These are phyloP conservation scores for Chrysotoxum bicinctum DNA, from an alignment of 2,888 invertebrate genomes.

Conservation along the genomic window DNA sequence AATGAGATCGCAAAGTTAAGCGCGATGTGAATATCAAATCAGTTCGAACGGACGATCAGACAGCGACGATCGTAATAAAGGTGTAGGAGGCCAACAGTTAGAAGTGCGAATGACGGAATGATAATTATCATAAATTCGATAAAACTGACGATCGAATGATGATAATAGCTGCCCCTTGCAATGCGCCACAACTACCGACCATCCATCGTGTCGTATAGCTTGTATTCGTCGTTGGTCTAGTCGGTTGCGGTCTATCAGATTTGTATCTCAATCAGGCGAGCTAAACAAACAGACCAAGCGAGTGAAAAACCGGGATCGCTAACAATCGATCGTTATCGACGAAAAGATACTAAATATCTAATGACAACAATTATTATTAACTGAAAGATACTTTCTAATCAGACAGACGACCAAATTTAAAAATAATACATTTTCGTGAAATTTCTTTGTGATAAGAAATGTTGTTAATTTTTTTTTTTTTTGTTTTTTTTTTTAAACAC, in stretches of 20 bases:
- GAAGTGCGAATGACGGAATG: slow-evolving; percentile 66
- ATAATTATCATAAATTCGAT: slow-evolving; percentile 71
- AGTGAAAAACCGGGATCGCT: neutral
- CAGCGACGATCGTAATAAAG: slow-evolving; percentile 32
- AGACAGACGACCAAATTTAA: neutral
- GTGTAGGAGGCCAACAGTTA: slow-evolving; percentile 64
- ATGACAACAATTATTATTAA: slow-evolving; percentile 9
- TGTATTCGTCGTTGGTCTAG: neutral
- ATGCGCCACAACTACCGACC: neutral
- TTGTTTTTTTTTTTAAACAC: neutral
- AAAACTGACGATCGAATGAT: slow-evolving; percentile 58
- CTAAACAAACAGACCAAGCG: neutral
- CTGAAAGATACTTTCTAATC: slow-evolving; percentile 11
- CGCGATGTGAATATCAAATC: slow-evolving; percentile 68
- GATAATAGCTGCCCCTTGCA: slow-evolving; percentile 36
- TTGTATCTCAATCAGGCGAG: slow-evolving; percentile 23
- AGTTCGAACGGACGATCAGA: slow-evolving; percentile 34
- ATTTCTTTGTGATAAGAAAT: slow-evolving; percentile 16
- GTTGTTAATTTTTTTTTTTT: neutral
- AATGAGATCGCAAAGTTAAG: slow-evolving; percentile 64
- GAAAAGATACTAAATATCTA: slow-evolving; percentile 5
- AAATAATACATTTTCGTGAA: neutral
- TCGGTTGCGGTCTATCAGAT: slow-evolving; percentile 44
- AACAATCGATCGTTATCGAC: slow-evolving; percentile 12
- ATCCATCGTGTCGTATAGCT: neutral